Conservation (phyloP, 2,888 invertebrate genomes). For the Macaria notata region DNA sequence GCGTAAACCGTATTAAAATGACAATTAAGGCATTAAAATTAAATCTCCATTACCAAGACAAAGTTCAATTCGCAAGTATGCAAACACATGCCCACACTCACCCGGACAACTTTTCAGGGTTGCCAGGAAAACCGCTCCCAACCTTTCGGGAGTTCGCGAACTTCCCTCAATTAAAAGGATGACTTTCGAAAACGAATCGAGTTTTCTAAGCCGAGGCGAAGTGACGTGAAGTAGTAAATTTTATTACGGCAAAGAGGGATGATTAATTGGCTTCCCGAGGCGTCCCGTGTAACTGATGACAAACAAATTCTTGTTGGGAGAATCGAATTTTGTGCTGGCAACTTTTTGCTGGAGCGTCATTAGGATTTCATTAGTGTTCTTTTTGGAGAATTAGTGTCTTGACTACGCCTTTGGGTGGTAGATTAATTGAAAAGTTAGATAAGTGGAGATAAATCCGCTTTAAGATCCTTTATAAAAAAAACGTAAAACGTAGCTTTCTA, state of each 20-base stretch:
- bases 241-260: conserved; percentile 52
- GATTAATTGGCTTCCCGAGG: conserved; percentile 52
- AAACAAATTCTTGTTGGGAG: conserved; percentile 47
- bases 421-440: too few relatives aligned
- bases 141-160: conserved; percentile 39
- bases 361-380: conserved; percentile 15
- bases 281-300: conserved; percentile 43
- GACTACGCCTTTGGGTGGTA: too few relatives aligned
- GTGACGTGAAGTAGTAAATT: conserved; percentile 56
- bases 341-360: conserved; percentile 24
- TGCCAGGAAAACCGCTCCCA: conserved; percentile 14
- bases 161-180: conserved; percentile 55
- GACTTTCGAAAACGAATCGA: conserved; percentile 44
- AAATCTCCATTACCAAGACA: conserved; percentile 10
- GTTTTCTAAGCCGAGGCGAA: conserved; percentile 32
- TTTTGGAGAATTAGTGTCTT: too few relatives aligned
- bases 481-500: too few relatives aligned
- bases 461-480: too few relatives aligned
- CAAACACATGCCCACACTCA: conserved; percentile 32
- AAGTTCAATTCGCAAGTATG: conserved; percentile 24
- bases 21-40: background rate
- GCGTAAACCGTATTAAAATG: background rate
- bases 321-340: conserved; percentile 23
- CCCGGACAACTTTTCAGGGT: conserved; percentile 25
- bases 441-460: background rate